Evolutionary conservation across 2,113 vertebrate species (phyloP).

Genomic region (Hippopotamus amphibius): DNA sequence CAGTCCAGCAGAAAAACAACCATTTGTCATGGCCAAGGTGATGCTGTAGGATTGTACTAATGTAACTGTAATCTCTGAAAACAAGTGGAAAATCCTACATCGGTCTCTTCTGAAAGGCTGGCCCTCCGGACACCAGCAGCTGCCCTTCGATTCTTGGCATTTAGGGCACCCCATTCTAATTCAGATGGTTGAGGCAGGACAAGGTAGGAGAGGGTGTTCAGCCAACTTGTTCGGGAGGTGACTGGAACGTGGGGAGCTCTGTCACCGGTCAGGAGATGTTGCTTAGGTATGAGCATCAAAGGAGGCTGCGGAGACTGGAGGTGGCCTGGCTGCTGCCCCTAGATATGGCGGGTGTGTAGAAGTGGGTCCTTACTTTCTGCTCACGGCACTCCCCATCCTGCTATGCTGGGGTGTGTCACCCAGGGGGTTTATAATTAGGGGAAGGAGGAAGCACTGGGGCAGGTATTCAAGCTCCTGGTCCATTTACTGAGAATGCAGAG

Average conservation of each 20-base stretch:
- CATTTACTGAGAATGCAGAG: neutral
- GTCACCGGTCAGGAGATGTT: neutral
- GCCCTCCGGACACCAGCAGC: neutral
- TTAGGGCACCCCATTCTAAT: neutral
- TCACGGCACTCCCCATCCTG: neutral
- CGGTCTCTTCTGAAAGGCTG: neutral
- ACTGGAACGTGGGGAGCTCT: neutral
- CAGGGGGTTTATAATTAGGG: neutral
- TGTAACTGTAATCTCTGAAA: neutral
- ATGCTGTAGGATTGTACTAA: accelerated
- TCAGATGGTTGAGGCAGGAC: neutral
- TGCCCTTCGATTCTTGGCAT: neutral
- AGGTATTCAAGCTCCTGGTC: neutral
- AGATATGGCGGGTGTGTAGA: accelerated
- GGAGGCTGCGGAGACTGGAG: neutral
- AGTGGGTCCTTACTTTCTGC: too few species aligned
- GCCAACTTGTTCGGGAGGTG: neutral
- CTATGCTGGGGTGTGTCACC: accelerated
- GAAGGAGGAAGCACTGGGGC: neutral
- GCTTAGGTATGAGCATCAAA: neutral
- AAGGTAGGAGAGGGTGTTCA: neutral
- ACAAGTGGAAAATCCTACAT: accelerated
- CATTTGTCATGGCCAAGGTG: neutral
- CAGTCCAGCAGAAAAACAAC: neutral
- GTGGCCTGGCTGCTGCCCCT: accelerated